Evolutionary conservation across 2,113 vertebrate species (phyloP).

Genomic region (Aphelocoma coerulescens): DNA sequence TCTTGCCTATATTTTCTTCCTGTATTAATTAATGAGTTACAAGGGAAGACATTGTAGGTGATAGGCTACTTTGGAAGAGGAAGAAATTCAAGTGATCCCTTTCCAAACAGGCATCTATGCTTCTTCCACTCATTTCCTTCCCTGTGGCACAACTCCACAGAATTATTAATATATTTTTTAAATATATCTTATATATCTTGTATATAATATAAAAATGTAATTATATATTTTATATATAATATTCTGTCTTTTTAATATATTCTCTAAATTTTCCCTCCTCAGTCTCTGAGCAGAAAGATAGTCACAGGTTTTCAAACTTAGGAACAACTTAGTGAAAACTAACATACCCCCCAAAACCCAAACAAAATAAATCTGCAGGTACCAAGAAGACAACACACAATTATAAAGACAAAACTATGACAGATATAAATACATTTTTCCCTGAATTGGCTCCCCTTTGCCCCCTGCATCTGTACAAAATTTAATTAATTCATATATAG

Average conservation of each 20-base stretch:
- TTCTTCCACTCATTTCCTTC: not conserved
- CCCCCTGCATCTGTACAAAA: not conserved
- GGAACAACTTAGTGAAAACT: not conserved
- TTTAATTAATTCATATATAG: not conserved
- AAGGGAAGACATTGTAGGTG: not conserved
- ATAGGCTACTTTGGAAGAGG: not conserved
- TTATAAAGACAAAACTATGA: not conserved
- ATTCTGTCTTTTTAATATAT: not conserved
- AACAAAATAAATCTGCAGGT: not conserved
- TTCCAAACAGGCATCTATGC: not conserved
- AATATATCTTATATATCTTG: not conserved
- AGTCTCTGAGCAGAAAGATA: not conserved
- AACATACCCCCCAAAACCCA: not conserved
- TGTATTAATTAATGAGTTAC: not conserved
- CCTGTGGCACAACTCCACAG: not conserved
- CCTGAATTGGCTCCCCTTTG: not conserved
- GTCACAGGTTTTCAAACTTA: not conserved
- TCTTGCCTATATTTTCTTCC: not conserved
- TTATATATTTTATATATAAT: not conserved
- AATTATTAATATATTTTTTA: not conserved
- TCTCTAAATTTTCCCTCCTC: not conserved
- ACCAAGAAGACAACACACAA: not conserved
- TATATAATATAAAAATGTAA: not conserved
- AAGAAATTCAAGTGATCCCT: not conserved
- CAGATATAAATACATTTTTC: not conserved